Conservation (phyloP, 2,797 vertebrate species). For the Pelobates cultripes region DNA sequence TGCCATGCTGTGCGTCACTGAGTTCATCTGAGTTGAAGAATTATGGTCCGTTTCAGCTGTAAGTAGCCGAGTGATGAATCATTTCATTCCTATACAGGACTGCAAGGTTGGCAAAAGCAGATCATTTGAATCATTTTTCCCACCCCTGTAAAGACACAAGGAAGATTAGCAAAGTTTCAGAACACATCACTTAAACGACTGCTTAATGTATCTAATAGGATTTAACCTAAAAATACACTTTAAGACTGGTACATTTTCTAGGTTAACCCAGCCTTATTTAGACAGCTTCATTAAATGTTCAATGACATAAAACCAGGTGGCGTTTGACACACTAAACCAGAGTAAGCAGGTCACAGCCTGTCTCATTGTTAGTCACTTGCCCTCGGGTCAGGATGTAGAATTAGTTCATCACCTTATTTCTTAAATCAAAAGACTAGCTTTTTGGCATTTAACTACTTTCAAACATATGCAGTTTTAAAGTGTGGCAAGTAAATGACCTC, state of each 20-base stretch:
- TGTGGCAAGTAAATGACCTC: constrained; percentile 18
- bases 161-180: constrained; percentile 64
- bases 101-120: not conserved
- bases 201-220: constrained; percentile 70
- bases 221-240: constrained; percentile 69
- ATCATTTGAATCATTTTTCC: constrained; percentile 29
- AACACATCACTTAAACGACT: constrained; percentile 64
- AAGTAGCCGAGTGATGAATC: not conserved
- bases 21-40: too few relatives aligned
- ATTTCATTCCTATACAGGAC: constrained; percentile 3
- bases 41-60: too few relatives aligned
- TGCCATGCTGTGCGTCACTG: too few relatives aligned
- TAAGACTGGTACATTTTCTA: constrained; percentile 64
- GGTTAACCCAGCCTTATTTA: constrained; percentile 65
- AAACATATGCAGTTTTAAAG: constrained; percentile 47
- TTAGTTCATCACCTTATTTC: constrained; percentile 69
- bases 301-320: constrained; percentile 74
- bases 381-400: constrained; percentile 69
- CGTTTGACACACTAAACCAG: constrained; percentile 72
- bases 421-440: constrained; percentile 59
- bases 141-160: constrained; percentile 51
- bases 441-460: constrained; percentile 50
- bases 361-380: constrained; percentile 72
- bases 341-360: constrained; percentile 70
- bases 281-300: constrained; percentile 71